Evolutionary conservation across 2,888 invertebrate genomes (phyloP).

Genomic region (Formica aserva): DNA sequence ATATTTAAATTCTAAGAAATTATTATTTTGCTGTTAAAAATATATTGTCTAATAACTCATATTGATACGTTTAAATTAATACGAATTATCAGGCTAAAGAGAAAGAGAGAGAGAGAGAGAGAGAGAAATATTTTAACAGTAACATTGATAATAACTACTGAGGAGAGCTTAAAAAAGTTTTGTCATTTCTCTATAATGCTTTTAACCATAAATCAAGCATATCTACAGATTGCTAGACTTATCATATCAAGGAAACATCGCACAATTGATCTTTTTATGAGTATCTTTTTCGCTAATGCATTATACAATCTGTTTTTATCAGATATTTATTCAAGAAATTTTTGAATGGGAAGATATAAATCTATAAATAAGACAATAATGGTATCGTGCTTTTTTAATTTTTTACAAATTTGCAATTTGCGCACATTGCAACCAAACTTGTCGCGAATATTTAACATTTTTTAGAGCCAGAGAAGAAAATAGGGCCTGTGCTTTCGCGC

Average conservation of each 20-base stretch:
- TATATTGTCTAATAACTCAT: not conserved
- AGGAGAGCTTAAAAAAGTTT: not conserved
- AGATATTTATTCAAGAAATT: slow-evolving; percentile 5
- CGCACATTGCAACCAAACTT: not conserved
- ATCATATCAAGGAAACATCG: not conserved
- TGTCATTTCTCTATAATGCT: not conserved
- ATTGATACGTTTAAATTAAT: not conserved
- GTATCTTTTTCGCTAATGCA: not conserved
- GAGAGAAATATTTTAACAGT: not conserved
- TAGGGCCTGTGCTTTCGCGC: not conserved
- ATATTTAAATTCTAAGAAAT: not conserved
- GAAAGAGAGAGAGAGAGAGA: not conserved
- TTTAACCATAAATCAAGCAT: not conserved
- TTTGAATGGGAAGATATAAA: slow-evolving; percentile 36
- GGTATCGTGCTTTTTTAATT: not conserved
- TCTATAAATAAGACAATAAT: slow-evolving; percentile 3
- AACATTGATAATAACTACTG: not conserved
- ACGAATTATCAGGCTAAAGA: not conserved
- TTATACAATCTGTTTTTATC: slow-evolving; percentile 14
- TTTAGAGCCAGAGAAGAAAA: not conserved
- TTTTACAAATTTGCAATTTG: not conserved
- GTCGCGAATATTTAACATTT: slow-evolving; percentile 11
- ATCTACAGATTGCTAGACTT: not conserved
- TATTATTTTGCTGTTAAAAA: not conserved
- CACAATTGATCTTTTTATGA: not conserved